Conservation (phyloP, 2,888 invertebrate species). For the Palloptera scutellata region DNA sequence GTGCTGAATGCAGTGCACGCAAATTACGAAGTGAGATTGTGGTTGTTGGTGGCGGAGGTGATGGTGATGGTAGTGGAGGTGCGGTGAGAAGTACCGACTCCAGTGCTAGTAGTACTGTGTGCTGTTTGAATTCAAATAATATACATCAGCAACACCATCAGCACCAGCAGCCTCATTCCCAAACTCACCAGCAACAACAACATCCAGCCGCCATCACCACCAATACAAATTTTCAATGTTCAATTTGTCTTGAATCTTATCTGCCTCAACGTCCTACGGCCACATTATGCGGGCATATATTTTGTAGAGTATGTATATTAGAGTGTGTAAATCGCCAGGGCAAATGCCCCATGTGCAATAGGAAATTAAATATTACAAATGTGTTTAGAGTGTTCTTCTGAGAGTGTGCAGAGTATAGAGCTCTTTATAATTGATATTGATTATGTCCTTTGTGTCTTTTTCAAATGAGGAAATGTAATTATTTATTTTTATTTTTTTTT, state of each 20-base stretch:
- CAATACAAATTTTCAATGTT: conserved; percentile 28
- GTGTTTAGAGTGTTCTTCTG: conserved; percentile 32
- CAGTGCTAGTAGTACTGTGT: not conserved
- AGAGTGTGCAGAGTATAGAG: not conserved
- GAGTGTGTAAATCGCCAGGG: conserved; percentile 29
- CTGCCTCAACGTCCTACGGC: conserved; percentile 30
- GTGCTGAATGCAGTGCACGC: conserved; percentile 20
- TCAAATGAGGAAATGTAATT: not conserved
- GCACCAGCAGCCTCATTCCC: too few relatives aligned
- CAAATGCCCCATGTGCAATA: conserved; percentile 36
- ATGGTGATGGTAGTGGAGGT: not conserved
- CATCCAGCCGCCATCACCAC: not conserved
- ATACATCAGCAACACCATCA: too few relatives aligned
- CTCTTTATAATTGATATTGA: not conserved
- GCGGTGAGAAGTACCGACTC: too few relatives aligned
- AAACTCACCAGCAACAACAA: not conserved
- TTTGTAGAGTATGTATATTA: conserved; percentile 32
- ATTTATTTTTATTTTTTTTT: too few relatives aligned
- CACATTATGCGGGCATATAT: conserved; percentile 35
- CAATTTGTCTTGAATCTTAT: conserved; percentile 35
- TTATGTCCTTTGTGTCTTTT: not conserved
- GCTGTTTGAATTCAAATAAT: too few relatives aligned
- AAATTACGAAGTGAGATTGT: not conserved
- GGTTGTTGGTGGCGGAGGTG: not conserved
- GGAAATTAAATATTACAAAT: conserved; percentile 32